These are phyloP conservation scores for Iselma pallidipennis DNA, from an alignment of 2,888 invertebrate genomes.

Conservation along the genomic window DNA sequence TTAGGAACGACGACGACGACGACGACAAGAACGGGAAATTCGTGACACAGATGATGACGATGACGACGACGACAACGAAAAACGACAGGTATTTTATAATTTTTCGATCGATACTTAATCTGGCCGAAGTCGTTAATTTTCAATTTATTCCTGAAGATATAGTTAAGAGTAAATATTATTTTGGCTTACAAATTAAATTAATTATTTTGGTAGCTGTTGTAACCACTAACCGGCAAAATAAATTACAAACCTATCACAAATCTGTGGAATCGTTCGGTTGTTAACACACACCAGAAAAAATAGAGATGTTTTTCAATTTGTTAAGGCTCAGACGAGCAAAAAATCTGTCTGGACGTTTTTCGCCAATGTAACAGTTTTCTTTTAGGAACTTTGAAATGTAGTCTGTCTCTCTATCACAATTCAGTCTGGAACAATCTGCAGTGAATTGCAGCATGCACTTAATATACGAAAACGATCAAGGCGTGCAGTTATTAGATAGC, in stretches of 20 bases:
- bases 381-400: neutral
- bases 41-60: no score
- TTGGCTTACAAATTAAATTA: neutral
- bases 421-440: neutral
- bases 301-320: neutral
- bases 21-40: no score
- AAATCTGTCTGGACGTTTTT: neutral
- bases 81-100: no score
- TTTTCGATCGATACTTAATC: neutral
- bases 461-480: conserved; percentile 7
- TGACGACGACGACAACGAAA: no score
- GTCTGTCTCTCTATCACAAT: no score
- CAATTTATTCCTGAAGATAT: neutral
- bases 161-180: neutral
- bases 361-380: neutral
- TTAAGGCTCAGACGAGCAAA: neutral
- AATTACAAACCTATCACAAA: no score
- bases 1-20: no score
- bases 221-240: no score
- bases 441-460: conserved; percentile 7
- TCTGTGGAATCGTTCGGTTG: no score
- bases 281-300: no score
- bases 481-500: conserved; percentile 42
- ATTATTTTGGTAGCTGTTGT: no score
- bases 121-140: neutral